Conservation (phyloP, 2,888 invertebrate genomes). For the Clistopyga incitator region DNA sequence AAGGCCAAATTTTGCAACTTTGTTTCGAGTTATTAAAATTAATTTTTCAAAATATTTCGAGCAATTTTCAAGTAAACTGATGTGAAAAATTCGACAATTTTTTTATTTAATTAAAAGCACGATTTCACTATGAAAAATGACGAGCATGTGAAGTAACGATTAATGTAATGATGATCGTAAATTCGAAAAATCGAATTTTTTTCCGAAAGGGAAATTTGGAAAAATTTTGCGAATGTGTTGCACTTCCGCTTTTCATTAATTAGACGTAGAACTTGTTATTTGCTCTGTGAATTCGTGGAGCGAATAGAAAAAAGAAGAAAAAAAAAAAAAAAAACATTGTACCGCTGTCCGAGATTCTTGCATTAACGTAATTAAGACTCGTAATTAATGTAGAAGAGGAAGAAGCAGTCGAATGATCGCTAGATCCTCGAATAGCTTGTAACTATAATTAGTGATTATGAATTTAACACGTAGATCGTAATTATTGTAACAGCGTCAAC, state of each 20-base stretch:
- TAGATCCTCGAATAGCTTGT: constrained; percentile 16
- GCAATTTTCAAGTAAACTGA: too few relatives aligned
- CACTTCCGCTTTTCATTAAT: background rate
- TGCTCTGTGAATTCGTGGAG: constrained; percentile 33
- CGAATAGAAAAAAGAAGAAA: constrained; percentile 31
- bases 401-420: constrained; percentile 19
- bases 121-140: background rate
- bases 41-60: too few relatives aligned
- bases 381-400: constrained; percentile 27
- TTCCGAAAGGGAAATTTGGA: background rate
- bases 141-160: background rate
- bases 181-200: background rate
- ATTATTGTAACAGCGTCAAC: constrained; percentile 60
- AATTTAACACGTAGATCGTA: constrained; percentile 41
- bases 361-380: constrained; percentile 52
- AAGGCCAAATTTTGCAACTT: too few relatives aligned
- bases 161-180: background rate
- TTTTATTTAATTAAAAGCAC: too few relatives aligned
- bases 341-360: constrained; percentile 48
- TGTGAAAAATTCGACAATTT: too few relatives aligned
- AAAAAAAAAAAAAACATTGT: too few relatives aligned
- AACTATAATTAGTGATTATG: constrained; percentile 29
- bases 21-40: too few relatives aligned
- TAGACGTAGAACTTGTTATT: constrained; percentile 13
- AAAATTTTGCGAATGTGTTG: background rate